Evolutionary conservation across 2,797 vertebrate species (phyloP), one percentile per base, ranked within the genome.

Genomic region (Xenopus petersii): DNA sequence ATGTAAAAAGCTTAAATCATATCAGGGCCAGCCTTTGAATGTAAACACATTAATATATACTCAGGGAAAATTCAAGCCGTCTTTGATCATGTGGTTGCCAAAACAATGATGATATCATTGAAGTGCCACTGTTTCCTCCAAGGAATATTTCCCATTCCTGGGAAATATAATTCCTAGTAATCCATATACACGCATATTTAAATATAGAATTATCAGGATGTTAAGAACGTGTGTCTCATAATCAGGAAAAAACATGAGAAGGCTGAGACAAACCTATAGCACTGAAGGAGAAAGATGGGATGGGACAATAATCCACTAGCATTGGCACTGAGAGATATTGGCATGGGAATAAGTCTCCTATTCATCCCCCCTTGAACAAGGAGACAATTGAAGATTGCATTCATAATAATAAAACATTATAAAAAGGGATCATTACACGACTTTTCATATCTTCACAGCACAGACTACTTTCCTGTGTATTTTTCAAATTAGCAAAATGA

Each of bases 391-490:
- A 67, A 80, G 64, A 82, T 84, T 82, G 84, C 81, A 83, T 81
- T 85, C 86, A 76, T 84, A 82, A 81, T 81, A 83, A 46, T 51
- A 85, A 77, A 82, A 79, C 69, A 83, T 82, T 81, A 17, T 69
- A 51, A 79, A 86, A 80, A 82, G 74, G 79, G 78, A 86, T 86
- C 85, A 76, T 87, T 88, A 86, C 80, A 82, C 75, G 80, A 84
- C 81, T 83, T 88, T 83, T 88, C 85, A 82, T 89, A 89, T 89
- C 88, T 87, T 59, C 81, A 48, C 80, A 64, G 82, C 71, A 79
- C 88, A 87, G 88, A 76, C 85, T 82, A 80, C 76, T 82, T 87
- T 79, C 82, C 83, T 81, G 81, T 81, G 74, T 86, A 75, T 80
- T 87, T 87, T 87, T 82, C 83, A 84, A 87, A 85, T 86, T 83